Evolutionary conservation across 2,797 vertebrate genomes (phyloP), one percentile per base, ranked within the genome.

Genomic region (Somateria mollissima): DNA sequence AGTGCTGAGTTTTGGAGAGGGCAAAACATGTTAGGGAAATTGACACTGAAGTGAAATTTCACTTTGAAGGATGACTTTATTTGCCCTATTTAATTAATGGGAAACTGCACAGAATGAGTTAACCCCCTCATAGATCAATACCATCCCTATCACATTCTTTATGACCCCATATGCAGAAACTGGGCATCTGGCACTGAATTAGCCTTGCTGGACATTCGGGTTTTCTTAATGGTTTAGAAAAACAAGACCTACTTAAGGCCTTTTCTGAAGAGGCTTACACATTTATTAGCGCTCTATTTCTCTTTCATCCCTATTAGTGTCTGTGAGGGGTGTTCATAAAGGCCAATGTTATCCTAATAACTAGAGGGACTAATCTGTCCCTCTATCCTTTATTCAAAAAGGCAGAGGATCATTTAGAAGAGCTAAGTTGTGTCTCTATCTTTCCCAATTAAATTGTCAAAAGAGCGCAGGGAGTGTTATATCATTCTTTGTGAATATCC

Each of bases 61-160:
- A 85, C 32, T 84, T 89, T 28, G 53, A 2, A 8, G 65, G 25
- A 74, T 87, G 86, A 85, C 93, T 92, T 91, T 90, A 90, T 90
- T 89, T 91, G 36, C n/a, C n/a, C 37, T 67, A 25, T 8, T 53
- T 84, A 90, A 94, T 82, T 90, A 89, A 84, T 47, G 17, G 53
- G 86, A 92, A 92, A 61, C 28, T 37, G 64, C 51, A 82, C 19
- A 73, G 62, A 86, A 86, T 85, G 4, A 47, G 41, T 94, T 64
- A 36, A 87, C 89, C 20, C 6, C 20, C n/a, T 30, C 3, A 2
- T 25, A 91, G 70, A 93, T 25, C 51, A 82, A 34, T 81, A 75
- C 37, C 11, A 53, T 66, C 53, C 34, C 28, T 79, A 36, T 91
- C 89, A 71, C 3, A 28, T 77, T 80, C 49, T 71, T 6, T 57